Conservation (phyloP, 2,113 vertebrate species). For the Sylvietta virens region DNA sequence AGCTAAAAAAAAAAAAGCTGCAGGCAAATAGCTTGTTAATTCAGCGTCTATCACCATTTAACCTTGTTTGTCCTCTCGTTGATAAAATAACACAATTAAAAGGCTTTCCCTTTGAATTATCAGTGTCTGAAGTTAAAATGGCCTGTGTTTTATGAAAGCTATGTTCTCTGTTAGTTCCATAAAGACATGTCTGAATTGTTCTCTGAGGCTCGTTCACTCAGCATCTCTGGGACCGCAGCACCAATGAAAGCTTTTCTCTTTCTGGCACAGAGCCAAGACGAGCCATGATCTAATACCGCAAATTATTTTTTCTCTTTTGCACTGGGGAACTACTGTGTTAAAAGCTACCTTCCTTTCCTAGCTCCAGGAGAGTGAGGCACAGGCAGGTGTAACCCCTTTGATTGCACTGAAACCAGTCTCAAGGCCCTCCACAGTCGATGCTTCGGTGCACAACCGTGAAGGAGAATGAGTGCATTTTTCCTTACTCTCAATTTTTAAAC, state of each 20-base stretch:
- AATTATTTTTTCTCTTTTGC: constrained; percentile 65
- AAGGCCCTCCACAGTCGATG: background rate
- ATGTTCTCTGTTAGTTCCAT: background rate
- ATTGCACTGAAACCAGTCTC: background rate
- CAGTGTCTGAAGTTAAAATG: constrained; percentile 1
- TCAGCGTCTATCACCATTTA: background rate
- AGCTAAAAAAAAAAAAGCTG: background rate
- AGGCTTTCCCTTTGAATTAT: background rate
- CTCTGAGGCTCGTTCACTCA: background rate
- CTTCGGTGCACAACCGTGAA: background rate
- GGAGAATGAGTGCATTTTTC: background rate
- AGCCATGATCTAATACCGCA: constrained; percentile 61
- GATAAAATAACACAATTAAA: background rate
- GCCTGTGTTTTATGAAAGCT: background rate
- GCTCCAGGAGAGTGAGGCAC: background rate
- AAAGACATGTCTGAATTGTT: constrained; percentile 19
- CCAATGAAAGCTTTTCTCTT: constrained; percentile 21
- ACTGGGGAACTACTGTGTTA: background rate
- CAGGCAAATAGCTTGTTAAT: background rate
- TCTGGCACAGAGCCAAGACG: constrained; percentile 54
- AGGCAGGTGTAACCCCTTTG: background rate
- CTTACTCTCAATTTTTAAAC: constrained; percentile 19
- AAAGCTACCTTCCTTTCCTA: constrained; percentile 17
- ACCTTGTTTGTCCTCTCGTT: background rate
- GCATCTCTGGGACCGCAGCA: background rate